These are phyloP conservation scores for Plagodis pulveraria DNA, from an alignment of 2,888 invertebrate genomes.

Conservation along the genomic window DNA sequence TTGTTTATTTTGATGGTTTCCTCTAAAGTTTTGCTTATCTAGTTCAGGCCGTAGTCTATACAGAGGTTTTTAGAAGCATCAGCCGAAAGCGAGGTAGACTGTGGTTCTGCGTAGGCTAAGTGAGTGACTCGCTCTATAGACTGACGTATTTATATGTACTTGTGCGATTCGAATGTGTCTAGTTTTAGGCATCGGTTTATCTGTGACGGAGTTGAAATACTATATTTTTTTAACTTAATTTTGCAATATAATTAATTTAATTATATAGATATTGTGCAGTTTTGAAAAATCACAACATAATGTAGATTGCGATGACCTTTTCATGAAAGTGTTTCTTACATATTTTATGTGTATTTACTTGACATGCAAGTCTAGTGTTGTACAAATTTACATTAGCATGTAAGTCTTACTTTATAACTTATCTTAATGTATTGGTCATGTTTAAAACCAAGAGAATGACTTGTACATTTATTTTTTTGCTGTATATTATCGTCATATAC, in stretches of 20 bases:
- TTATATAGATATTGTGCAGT: no score
- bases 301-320: no score
- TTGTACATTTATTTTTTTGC: no score
- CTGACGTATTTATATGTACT: conserved; percentile 79
- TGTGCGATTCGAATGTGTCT: conserved; percentile 77
- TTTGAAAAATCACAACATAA: no score
- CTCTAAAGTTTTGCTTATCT: conserved; percentile 1
- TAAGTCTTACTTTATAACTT: no score
- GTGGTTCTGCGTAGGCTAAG: conserved; percentile 61
- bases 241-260: no score
- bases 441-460: no score
- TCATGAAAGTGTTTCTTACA: neutral
- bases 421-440: no score
- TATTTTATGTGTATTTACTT: no score
- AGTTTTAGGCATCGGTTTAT: conserved; percentile 55
- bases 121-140: conserved; percentile 76
- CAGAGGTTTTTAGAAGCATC: conserved; percentile 27
- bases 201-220: conserved; percentile 17
- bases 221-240: neutral
- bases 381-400: no score
- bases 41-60: conserved; percentile 15
- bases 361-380: no score
- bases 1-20: neutral
- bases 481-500: no score
- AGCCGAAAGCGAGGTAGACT: conserved; percentile 31